These are phyloP conservation scores for Pelusios castaneus DNA, from an alignment of 2,113 vertebrate species.

Conservation along the genomic window DNA sequence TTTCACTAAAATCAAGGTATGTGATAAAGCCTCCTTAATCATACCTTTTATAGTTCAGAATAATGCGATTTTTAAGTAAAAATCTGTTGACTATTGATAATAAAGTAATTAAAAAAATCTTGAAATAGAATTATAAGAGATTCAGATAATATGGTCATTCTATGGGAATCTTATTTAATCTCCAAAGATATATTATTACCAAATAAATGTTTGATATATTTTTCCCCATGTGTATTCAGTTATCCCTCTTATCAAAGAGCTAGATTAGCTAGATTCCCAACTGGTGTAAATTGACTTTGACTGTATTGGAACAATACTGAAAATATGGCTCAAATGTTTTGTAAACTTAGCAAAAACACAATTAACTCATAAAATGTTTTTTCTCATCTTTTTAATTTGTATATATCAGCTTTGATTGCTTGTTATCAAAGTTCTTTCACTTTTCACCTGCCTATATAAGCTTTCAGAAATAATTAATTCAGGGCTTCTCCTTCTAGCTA, in stretches of 20 bases:
- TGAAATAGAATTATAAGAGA: not conserved
- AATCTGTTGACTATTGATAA: not conserved
- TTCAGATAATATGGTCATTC: not conserved
- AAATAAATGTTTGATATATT: not conserved
- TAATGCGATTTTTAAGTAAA: not conserved
- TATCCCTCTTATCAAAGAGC: not conserved
- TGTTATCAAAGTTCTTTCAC: not conserved
- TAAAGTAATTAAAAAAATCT: not conserved
- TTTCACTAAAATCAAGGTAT: not conserved
- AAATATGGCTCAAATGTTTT: not conserved
- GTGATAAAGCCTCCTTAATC: not conserved
- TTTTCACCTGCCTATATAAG: conserved; percentile 28
- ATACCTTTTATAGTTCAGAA: not conserved
- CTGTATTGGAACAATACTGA: not conserved
- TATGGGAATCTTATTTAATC: not conserved
- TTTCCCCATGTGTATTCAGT: not conserved
- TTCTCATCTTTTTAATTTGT: not conserved
- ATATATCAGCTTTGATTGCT: too few species aligned
- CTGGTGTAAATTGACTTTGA: not conserved
- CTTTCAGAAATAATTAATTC: not conserved
- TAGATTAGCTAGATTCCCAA: not conserved
- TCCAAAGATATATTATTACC: not conserved
- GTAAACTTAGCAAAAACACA: not conserved
- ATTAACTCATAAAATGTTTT: not conserved
- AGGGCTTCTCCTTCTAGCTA: not conserved